Percentiles rank a stretch among this genome's conserved stretches.
These are phyloP conservation scores for Eupelmus urozonus DNA, from an alignment of 2,888 invertebrate genomes.

Conservation along the genomic window DNA sequence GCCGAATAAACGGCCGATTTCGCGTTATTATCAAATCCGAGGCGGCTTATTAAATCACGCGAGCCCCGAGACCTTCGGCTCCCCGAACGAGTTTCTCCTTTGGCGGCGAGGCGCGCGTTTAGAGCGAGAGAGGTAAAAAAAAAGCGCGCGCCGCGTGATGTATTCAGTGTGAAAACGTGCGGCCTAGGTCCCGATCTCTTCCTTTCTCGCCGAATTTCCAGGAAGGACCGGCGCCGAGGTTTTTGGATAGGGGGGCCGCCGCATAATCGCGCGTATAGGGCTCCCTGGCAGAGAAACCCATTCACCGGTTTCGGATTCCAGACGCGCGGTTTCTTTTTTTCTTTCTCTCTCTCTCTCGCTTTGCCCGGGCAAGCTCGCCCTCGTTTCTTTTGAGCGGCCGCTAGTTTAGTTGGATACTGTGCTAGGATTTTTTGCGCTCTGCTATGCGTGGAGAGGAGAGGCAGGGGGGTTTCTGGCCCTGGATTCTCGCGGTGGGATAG, in stretches of 20 bases:
- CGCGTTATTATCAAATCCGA: conserved; percentile 53
- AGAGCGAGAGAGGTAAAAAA: conserved; percentile 11
- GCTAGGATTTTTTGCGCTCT: too few species aligned
- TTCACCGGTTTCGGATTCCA: conserved; percentile 45
- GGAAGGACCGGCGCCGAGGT: conserved; percentile 59
- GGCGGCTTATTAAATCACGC: conserved; percentile 52
- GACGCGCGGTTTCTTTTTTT: conserved; percentile 23
- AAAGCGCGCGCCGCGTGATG: neutral
- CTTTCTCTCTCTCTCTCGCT: conserved; percentile 1
- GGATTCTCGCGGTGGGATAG: too few species aligned
- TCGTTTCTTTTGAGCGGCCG: neutral
- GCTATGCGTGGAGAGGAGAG: too few species aligned
- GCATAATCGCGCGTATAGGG: conserved; percentile 22
- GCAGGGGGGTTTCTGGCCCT: too few species aligned
- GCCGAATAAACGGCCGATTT: conserved; percentile 34
- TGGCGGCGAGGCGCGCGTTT: neutral
- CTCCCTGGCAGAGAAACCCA: conserved; percentile 15
- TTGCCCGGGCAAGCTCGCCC: neutral
- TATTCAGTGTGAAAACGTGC: conserved; percentile 60
- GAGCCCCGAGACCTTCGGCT: neutral
- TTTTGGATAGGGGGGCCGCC: conserved; percentile 28
- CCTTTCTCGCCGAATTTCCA: conserved; percentile 45
- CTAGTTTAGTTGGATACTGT: neutral
- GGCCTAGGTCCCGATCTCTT: conserved; percentile 52
- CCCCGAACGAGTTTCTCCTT: conserved; percentile 35